Evolutionary conservation across 2,113 vertebrate genomes (phyloP).

Genomic region (Brachirus orientalis): DNA sequence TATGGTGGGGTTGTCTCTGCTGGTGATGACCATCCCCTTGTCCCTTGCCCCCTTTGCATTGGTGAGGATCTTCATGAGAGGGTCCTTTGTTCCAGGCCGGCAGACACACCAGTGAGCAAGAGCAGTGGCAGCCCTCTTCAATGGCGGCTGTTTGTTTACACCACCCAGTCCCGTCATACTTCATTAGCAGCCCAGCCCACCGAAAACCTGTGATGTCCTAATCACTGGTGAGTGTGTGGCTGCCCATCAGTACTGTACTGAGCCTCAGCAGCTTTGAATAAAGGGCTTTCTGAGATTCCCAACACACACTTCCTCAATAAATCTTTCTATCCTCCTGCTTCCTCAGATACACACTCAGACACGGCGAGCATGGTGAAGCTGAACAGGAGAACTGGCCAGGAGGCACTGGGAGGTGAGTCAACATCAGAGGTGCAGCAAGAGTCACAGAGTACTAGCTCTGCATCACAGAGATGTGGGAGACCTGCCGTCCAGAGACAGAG

Average conservation of each 20-base stretch:
- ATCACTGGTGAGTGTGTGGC: conserved; percentile 68
- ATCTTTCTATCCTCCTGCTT: conserved; percentile 39
- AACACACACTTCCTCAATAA: conserved; percentile 59
- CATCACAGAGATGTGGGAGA: conserved; percentile 83
- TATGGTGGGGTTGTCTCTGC: conserved; percentile 62
- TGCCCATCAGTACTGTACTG: conserved; percentile 59
- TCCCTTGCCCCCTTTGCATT: conserved; percentile 55
- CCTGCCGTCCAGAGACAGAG: conserved; percentile 68
- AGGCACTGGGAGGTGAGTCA: conserved; percentile 59
- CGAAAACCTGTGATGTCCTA: conserved; percentile 79
- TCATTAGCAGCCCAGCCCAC: conserved; percentile 81
- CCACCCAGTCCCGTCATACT: conserved; percentile 78
- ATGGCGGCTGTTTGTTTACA: conserved; percentile 82
- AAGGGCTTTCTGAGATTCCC: conserved; percentile 55
- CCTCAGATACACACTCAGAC: conserved; percentile 40
- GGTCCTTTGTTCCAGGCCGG: conserved; percentile 74
- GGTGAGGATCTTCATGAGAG: conserved; percentile 77
- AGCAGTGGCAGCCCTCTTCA: conserved; percentile 77
- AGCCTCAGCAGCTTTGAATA: conserved; percentile 61
- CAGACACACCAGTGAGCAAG: conserved; percentile 70
- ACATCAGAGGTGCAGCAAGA: conserved; percentile 60
- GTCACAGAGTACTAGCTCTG: conserved; percentile 65
- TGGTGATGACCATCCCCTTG: conserved; percentile 62
- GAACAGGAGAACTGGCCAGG: conserved; percentile 58
- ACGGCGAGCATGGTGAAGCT: conserved; percentile 30